Evolutionary conservation across 2,797 vertebrate species (phyloP).

Genomic region (Otolemur crassicaudatus): DNA sequence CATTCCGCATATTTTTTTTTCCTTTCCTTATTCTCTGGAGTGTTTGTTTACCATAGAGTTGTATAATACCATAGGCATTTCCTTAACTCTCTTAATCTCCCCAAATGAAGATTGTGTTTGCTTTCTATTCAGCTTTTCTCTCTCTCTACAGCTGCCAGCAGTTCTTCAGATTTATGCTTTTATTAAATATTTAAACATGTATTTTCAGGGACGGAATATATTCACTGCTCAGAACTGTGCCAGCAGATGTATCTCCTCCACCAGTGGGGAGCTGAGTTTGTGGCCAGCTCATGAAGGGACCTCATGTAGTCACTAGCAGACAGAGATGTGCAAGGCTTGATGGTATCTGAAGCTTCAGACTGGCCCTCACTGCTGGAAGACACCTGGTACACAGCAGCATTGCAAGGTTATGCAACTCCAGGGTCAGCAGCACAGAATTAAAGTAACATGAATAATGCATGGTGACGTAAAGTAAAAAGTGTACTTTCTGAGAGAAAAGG

Average conservation of each 20-base stretch:
- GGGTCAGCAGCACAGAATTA: conserved; percentile 48
- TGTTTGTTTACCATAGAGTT: conserved; percentile 41
- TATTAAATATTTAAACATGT: conserved; percentile 76
- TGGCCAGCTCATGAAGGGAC: not conserved
- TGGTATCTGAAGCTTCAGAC: conserved; percentile 18
- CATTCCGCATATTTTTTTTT: not conserved
- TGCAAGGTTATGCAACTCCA: not conserved
- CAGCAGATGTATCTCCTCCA: not conserved
- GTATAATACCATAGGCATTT: not conserved
- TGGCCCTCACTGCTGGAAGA: conserved; percentile 44
- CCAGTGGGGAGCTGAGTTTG: not conserved
- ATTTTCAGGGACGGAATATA: conserved; percentile 60
- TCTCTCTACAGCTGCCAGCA: conserved; percentile 44
- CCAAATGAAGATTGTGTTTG: conserved; percentile 51
- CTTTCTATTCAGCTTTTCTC: conserved; percentile 18
- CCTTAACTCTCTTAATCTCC: conserved; percentile 12
- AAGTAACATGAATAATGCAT: conserved; percentile 59
- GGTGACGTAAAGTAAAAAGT: conserved; percentile 54
- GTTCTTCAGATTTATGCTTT: conserved; percentile 65
- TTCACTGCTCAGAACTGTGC: conserved; percentile 7
- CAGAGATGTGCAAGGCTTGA: not conserved
- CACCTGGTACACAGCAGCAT: not conserved
- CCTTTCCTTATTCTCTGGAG: not conserved
- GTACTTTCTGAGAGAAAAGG: conserved; percentile 31
- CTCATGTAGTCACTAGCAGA: not conserved